These are phyloP conservation scores for Drosophila punjabiensis DNA, from an alignment of 1,140 invertebrate species.

Conservation along the genomic window DNA sequence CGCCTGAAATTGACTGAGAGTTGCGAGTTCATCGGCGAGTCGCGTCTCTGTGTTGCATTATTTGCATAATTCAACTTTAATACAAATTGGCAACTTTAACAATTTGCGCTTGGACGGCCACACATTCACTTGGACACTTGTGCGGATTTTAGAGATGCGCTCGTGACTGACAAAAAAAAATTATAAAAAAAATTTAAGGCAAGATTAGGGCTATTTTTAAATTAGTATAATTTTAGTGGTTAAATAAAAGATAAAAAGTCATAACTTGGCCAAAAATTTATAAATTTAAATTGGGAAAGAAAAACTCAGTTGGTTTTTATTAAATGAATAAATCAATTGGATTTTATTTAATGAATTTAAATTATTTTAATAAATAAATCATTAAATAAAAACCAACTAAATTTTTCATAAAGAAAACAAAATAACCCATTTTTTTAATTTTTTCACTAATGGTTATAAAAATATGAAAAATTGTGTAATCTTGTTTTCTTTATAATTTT, in stretches of 20 bases:
- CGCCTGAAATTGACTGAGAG: slow-evolving; percentile 43
- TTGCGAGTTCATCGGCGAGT: slow-evolving; percentile 50
- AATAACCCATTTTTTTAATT: no score
- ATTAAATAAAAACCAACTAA: no score
- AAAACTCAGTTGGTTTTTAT: no score
- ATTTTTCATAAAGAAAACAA: no score
- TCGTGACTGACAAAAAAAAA: not conserved
- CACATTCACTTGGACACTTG: slow-evolving; percentile 30
- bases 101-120: slow-evolving; percentile 44
- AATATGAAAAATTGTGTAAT: no score
- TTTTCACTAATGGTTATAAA: no score
- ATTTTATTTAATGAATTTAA: no score
- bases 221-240: no score
- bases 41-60: slow-evolving; percentile 46
- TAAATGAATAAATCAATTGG: no score
- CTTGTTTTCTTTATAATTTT: no score
- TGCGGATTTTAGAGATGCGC: slow-evolving; percentile 18
- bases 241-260: no score
- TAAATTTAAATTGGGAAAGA: not conserved
- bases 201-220: not conserved
- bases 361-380: no score
- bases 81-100: slow-evolving; percentile 71
- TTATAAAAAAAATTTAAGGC: not conserved
- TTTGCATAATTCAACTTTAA: slow-evolving; percentile 78
- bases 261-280: not conserved